phyloP scores from a whole-genome alignment of 2,113 vertebrate species.

The Talpa occidentalis region DNA sequence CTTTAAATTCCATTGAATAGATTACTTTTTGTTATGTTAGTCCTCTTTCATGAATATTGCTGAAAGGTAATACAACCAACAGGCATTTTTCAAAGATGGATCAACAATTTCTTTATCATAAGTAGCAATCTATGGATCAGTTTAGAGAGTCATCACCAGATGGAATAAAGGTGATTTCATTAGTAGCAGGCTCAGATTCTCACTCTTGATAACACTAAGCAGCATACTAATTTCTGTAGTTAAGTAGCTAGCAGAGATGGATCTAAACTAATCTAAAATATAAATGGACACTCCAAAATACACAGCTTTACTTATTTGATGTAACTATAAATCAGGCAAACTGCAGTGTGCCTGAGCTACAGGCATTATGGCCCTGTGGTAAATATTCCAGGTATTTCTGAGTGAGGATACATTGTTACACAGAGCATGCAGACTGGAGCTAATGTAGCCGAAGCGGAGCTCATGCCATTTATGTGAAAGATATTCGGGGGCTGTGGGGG shows the following conservation, averaged over 20 bases:
- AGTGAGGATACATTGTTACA: not conserved
- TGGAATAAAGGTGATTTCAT: not conserved
- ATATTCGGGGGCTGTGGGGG: not conserved
- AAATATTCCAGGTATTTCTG: not conserved
- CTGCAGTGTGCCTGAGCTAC: not conserved
- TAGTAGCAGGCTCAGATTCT: not conserved
- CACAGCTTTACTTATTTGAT: not conserved
- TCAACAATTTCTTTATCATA: not conserved
- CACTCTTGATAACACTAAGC: not conserved
- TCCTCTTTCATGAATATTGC: not conserved
- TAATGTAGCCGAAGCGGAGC: not conserved
- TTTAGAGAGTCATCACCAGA: not conserved
- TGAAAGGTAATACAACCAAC: not conserved
- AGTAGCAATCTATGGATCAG: not conserved
- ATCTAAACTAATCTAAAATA: not conserved
- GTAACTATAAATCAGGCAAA: not conserved
- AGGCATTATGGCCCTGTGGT: not conserved
- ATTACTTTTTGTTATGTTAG: not conserved
- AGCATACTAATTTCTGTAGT: not conserved
- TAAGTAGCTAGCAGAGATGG: not conserved
- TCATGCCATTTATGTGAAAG: fast-evolving
- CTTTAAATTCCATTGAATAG: not conserved
- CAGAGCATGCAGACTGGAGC: not conserved
- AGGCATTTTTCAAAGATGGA: not conserved
- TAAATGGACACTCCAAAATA: too few species aligned